Base-by-base conservation (phyloP, 2,888 invertebrate species). In the Stratiomys singularior region DNA sequence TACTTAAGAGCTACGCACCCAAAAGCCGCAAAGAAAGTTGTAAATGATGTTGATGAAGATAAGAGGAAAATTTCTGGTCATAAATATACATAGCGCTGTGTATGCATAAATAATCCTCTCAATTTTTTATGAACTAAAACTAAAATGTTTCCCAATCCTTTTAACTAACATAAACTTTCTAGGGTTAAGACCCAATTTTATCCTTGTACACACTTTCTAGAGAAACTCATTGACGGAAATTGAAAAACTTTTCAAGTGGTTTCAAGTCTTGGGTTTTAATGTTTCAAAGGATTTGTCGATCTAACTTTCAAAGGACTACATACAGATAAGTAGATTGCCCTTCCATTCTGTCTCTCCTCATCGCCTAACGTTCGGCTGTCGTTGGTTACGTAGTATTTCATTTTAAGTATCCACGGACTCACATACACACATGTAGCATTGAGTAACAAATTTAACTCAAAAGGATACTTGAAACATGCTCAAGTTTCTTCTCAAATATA, bases 211-310 rank as follows among this genome's bases (percentile, higher is more conserved):
- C 37, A 37, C 9, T 37, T 37, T 37, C 37, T 9, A 5, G 5
- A 5, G 37, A 37, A 37, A 37, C 3, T 37, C 37, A 3, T 37
- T 37, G 37, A 37, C 37, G 37, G 18, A 52, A 52, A 52, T 52
- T 52, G 52, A 18, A 52, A 52, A 52, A 52, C 52, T 52, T 52
- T 52, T 13, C 52, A 52, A 52, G 52, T 52, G 4, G 52, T 52
- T 60, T 60, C n/a, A 60, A 60, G 58, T 25, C 58, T 5, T 60
- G 23, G 58, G 18, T 60, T n/a, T 60, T 25, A 21, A 23, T 23
- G 9, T 7, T 21, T 23, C 58, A 11, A 60, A 23, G 58, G 58
- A 25, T 21, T 60, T 52, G 15, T 13, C 52, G 18, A 13, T 52
- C 52, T n/a, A 52, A 60, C 58, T 60, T 60, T 21, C 4, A 56